Base-by-base conservation (phyloP, 2,888 invertebrate species). In the Campoplex capitator region DNA sequence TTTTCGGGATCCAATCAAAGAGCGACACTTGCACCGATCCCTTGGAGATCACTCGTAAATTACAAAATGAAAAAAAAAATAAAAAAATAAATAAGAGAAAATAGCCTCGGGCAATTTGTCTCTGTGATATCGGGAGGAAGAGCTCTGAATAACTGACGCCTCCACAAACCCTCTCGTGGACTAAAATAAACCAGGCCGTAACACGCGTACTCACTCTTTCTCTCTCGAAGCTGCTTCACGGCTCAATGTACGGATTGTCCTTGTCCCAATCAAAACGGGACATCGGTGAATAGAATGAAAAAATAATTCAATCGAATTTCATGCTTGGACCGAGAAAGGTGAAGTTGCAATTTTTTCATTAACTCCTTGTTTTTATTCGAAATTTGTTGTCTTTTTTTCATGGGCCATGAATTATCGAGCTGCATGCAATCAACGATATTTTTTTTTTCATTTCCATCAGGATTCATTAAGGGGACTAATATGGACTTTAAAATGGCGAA, bases 11-110 rank as follows among this genome's bases (percentile, higher is more conserved):
- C 62, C 62, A 32, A 62, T 62, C 62, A 62, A 16, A 62, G 32
- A 62, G 32, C 62, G 16, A 32, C 32, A 62, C 32, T 32, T 62
- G 62, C 28, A 28, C 58, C 13, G 4, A 58, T 62, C 16, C 38
- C 4, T 16, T 42, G 38, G 35, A 56, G 8, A 56, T 62, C 76
- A 38, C 51, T 76, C 77, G 71, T 78, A 51, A 83, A 83, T 83
- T 71, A 65, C 38, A 58, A 51, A 51, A 65, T 6, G 38, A 58
- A 75, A 45, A 45, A 23, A 75, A 75, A 58, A 75, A 75, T 23
- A 11, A 58, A 23, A 23, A 75, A 75, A 56, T 8, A 58, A 75
- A 75, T 23, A 11, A 58, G 0, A 28, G n/a, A 23, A 62, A 23
- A 54, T 11, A 74, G 56, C 54, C 32, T 9, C 28, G 28, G 28